Evolutionary conservation across 2,113 vertebrate species (phyloP).

Genomic region (Parus major): DNA sequence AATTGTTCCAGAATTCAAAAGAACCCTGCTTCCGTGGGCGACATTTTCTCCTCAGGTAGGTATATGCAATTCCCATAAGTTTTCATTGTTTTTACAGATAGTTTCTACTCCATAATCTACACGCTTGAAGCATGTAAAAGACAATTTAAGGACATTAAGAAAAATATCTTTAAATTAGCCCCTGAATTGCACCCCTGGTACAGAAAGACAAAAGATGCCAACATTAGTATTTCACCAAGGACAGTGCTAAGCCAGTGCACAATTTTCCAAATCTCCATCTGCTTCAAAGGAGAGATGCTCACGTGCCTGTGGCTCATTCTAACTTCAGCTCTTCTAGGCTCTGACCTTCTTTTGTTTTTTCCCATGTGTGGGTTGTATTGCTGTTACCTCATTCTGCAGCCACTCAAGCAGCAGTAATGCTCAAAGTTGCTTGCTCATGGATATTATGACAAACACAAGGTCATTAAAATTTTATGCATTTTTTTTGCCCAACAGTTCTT

Average conservation of each 20-base stretch:
- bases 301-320: background rate
- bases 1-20: background rate
- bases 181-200: background rate
- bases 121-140: background rate
- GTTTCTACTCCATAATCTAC: background rate
- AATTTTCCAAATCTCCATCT: background rate
- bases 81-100: background rate
- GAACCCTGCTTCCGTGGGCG: background rate
- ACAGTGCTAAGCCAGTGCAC: background rate
- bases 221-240: background rate
- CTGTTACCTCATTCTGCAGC: background rate
- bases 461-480: background rate
- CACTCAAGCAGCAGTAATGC: background rate
- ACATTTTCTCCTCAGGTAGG: background rate
- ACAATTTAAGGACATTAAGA: background rate
- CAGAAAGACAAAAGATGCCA: background rate
- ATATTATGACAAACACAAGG: background rate
- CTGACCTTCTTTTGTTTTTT: background rate
- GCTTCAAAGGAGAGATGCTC: constrained; percentile 17
- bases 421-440: background rate
- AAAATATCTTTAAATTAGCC: background rate
- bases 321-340: background rate
- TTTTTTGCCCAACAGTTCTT: background rate
- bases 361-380: background rate
- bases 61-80: background rate